Evolutionary conservation across 1,140 invertebrate genomes (phyloP), one percentile per base, ranked within the genome.

Genomic region (Caenorhabditis tropicalis): DNA sequence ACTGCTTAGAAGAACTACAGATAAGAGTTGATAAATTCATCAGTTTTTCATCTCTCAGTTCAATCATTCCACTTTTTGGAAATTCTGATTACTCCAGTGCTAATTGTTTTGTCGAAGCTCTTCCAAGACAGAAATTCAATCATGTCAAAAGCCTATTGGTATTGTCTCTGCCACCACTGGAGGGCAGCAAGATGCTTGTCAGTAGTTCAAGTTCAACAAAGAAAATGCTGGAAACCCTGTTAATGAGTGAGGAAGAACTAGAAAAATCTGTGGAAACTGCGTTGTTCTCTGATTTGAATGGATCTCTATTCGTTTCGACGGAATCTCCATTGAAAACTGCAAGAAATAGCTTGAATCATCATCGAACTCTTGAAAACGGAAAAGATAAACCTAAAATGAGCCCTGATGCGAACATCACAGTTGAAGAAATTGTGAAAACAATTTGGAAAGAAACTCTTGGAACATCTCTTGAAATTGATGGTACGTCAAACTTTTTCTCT

Each of bases 401-500:
- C n/a, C n/a, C n/a, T n/a, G n/a, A n/a, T n/a, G n/a, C n/a, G n/a
- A n/a, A n/a, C n/a, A n/a, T n/a, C n/a, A n/a, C 6, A 21, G 0
- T 46, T 43, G 1, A 24, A 48, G 51, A 60, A 9, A 39, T 21
- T 10, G 43, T 87, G 5, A 24, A 36, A 53, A 21, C 81, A 27
- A 79, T 79, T 29, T 87, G 86, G 86, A 60, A 70, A 39, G 79
- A 60, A n/a, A 43, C 81, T 0, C 74, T 87, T 58, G 65, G 65
- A 3, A 4, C 12, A 74, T 43, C 60, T 24, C 5, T 36, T 6
- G 46, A 16, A 39, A 49, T 87, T 36, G 58, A 24, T 10, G 33
- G 49, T n/a, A 27, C 6, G 2, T 79, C 85, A 10, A 88, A 89
- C 43, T 89, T 89, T 70, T 89, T 89, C 58, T 58, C 56, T 6